A percentile compares a stretch with the other conserved stretches of the same genome.
Evolutionary conservation across 2,797 vertebrate species (phyloP).

Genomic region (Crenichthys baileyi): DNA sequence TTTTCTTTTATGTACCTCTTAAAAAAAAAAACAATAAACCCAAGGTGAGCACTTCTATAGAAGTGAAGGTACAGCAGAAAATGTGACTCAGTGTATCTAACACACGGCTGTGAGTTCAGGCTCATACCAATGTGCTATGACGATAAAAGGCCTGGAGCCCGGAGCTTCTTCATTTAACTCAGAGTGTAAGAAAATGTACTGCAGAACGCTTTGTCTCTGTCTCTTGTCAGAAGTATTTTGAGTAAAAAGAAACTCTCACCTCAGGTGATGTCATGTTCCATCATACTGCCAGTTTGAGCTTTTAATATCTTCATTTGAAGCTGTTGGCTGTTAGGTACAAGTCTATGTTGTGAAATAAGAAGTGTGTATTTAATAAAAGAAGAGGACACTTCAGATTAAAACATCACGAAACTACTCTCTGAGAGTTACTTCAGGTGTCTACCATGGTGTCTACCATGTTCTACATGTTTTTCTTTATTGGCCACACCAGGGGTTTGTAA

Average conservation of each 20-base stretch:
- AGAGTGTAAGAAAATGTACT: not conserved
- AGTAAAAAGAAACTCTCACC: slow-evolving; percentile 1
- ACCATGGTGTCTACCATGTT: too few relatives aligned
- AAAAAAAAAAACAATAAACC: slow-evolving; percentile 20
- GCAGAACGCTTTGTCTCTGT: not conserved
- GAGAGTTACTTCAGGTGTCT: not conserved
- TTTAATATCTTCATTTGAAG: not conserved
- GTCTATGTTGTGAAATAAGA: not conserved
- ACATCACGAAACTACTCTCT: not conserved
- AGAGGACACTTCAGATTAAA: not conserved
- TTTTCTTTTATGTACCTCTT: slow-evolving; percentile 33
- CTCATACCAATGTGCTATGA: not conserved
- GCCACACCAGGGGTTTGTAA: too few relatives aligned
- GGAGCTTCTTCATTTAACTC: slow-evolving; percentile 2
- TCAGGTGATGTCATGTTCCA: not conserved
- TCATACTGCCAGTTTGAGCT: not conserved
- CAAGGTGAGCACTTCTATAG: slow-evolving; percentile 11
- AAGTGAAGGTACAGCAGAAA: slow-evolving; percentile 17
- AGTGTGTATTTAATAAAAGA: not conserved
- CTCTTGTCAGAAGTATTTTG: slow-evolving; percentile 3
- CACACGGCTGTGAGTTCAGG: slow-evolving; percentile 14
- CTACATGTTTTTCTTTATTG: too few relatives aligned
- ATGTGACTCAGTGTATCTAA: slow-evolving; percentile 15
- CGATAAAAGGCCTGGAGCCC: slow-evolving; percentile 15
- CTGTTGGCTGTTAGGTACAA: not conserved